Evolutionary conservation across 2,888 invertebrate species (phyloP).

Genomic region (Torymus texanus): DNA sequence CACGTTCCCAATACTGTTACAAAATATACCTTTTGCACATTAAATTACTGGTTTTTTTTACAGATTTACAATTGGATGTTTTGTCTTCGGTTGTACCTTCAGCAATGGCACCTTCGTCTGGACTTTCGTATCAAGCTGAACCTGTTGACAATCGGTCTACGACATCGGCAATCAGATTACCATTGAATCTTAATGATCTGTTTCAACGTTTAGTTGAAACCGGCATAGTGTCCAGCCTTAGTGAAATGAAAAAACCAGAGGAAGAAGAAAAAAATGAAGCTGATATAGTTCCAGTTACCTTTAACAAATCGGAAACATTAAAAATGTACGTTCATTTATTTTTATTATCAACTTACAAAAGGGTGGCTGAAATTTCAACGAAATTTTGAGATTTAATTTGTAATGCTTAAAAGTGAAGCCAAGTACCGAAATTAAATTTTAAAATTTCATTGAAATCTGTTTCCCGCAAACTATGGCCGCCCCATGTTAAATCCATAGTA

Average conservation of each 20-base stretch:
- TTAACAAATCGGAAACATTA: constrained; percentile 83
- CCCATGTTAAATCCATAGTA: too few relatives aligned
- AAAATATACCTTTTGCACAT: too few relatives aligned
- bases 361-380: too few relatives aligned
- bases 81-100: constrained; percentile 66
- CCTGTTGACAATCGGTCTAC: constrained; percentile 57
- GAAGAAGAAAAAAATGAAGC: constrained; percentile 68
- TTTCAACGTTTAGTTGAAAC: constrained; percentile 90
- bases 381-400: too few relatives aligned
- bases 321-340: constrained; percentile 79
- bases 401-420: too few relatives aligned
- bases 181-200: constrained; percentile 86
- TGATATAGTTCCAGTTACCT: constrained; percentile 80
- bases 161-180: constrained; percentile 69
- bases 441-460: too few relatives aligned
- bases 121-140: constrained; percentile 56
- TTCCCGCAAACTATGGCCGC: too few relatives aligned
- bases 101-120: constrained; percentile 56
- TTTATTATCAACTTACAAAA: not conserved
- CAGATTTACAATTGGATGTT: constrained; percentile 78
- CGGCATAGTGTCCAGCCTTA: constrained; percentile 81
- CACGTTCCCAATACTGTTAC: too few relatives aligned
- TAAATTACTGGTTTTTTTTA: not conserved
- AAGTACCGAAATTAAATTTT: too few relatives aligned
- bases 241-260: constrained; percentile 68